Evolutionary conservation across 1,140 invertebrate genomes (phyloP), one percentile per base, ranked within the genome.

Genomic region (Octopus bimaculoides): DNA sequence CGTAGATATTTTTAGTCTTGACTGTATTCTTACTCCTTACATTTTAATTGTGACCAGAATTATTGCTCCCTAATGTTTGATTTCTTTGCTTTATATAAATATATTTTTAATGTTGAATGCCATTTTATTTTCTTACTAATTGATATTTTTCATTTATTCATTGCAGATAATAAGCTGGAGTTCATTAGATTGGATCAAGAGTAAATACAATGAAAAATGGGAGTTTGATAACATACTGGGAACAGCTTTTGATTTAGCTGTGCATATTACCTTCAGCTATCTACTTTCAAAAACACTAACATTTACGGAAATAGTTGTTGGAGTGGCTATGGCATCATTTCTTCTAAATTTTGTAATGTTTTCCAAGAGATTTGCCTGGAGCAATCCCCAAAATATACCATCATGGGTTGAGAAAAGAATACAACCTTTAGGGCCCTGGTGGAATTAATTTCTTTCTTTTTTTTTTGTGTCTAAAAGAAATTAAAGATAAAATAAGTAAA

Each of bases 151-250:
- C 17, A 12, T 17, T 61, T 61, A 12, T 61, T 61, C 17, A 12
- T 83, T 79, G 54, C 77, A 88, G 87, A 85, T 88, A n/a, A 84
- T 88, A 4, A 86, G 83, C 75, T 88, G 87, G 87, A 88, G 87
- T 82, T 87, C 85, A 52, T 79, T 88, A 54, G 87, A 88, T 56
- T 87, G 84, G 83, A 81, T 81, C 12, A 81, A 83, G 17, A 86
- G 82, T 77, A 41, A 84, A 17, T 75, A 81, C 53, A 75, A 78
- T 6, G 76, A 82, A 5, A 75, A 78, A 52, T 81, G 82, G 82
- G 85, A 87, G 66, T 73, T 84, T 10, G 84, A 85, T 69, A 83
- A 81, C 6, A 84, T 86, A 53, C 52, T 87, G 10, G 87, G 87
- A 53, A 88, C 87, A 10, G 74, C 82, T 0, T 88, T 88, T 79